These are phyloP conservation scores for Hemithea aestivaria DNA, from an alignment of 2,888 invertebrate species.

Conservation along the genomic window DNA sequence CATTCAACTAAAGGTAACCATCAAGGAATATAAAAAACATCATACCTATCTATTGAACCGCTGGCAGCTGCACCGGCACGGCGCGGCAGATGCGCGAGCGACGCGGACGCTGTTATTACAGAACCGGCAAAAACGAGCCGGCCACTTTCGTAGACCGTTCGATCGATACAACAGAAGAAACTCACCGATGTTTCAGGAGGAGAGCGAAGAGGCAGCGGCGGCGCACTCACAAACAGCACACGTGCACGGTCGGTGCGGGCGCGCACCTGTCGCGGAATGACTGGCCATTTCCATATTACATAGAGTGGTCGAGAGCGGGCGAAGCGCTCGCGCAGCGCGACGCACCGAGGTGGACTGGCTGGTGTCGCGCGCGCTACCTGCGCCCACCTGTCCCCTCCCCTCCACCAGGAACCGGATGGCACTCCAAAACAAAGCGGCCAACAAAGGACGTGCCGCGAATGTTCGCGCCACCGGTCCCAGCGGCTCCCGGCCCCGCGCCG, in stretches of 20 bases:
- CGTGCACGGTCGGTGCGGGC: conserved; percentile 73
- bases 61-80: conserved; percentile 68
- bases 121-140: conserved; percentile 54
- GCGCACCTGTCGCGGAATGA: conserved; percentile 78
- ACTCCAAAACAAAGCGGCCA: conserved; percentile 78
- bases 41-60: conserved; percentile 60
- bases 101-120: conserved; percentile 50
- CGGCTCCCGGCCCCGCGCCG: too few species aligned
- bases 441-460: conserved; percentile 78
- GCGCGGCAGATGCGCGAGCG: conserved; percentile 69
- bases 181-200: conserved; percentile 52
- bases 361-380: conserved; percentile 69
- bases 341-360: conserved; percentile 68
- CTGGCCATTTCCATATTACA: conserved; percentile 69
- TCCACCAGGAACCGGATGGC: conserved; percentile 77
- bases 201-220: conserved; percentile 51
- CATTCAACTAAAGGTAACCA: conserved; percentile 47
- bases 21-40: conserved; percentile 51
- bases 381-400: conserved; percentile 75
- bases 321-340: conserved; percentile 71
- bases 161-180: conserved; percentile 41
- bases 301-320: conserved; percentile 51
- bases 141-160: conserved; percentile 38
- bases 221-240: conserved; percentile 77
- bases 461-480: conserved; percentile 66